A percentile compares a stretch with the other conserved stretches of the same genome.
phyloP scores from a whole-genome alignment of 2,888 invertebrate species.

The Helicoverpa assulta region DNA sequence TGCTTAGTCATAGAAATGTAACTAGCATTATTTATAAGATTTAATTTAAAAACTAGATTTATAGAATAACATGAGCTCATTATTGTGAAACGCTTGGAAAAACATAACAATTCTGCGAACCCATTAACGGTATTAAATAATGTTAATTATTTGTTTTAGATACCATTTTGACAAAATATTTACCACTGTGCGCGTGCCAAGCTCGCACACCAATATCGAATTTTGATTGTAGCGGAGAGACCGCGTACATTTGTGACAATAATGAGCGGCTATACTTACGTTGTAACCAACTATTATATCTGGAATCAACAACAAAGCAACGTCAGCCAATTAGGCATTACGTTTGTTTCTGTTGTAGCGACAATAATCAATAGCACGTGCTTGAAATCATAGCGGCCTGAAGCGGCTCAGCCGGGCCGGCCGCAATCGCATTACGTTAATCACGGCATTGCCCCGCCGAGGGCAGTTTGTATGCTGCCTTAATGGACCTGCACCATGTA shows the following conservation, averaged over 20 bases:
- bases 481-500: conserved; percentile 69
- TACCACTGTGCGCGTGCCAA: no score
- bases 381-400: conserved; percentile 68
- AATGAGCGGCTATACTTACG: neutral
- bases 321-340: conserved; percentile 51
- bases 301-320: conserved; percentile 40
- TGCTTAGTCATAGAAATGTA: neutral
- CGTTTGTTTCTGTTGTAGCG: conserved; percentile 60
- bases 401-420: conserved; percentile 60
- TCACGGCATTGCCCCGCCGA: conserved; percentile 79
- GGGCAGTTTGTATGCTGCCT: conserved; percentile 74
- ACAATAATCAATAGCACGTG: conserved; percentile 68
- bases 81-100: no score
- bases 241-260: neutral
- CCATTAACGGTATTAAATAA: no score
- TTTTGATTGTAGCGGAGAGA: neutral
- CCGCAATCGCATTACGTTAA: conserved; percentile 82
- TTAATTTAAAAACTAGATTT: no score
- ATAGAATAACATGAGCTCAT: no score
- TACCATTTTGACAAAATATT: no score
- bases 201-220: neutral
- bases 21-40: neutral
- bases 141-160: no score
- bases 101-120: no score
- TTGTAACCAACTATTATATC: conserved; percentile 9